phyloP scores from a whole-genome alignment of 2,888 invertebrate genomes.

The Norana najaformis region DNA sequence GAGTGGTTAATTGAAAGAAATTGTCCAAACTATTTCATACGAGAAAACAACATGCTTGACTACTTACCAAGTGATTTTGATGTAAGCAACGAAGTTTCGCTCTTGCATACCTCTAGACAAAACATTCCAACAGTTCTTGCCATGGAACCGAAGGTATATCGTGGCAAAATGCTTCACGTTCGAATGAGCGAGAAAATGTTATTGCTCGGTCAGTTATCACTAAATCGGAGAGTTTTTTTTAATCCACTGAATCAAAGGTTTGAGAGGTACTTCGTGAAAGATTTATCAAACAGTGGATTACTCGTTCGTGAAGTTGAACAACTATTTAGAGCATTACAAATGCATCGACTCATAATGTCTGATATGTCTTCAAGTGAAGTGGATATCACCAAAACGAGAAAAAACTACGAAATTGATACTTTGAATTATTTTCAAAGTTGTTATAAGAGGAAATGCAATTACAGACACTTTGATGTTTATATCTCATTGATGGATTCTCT shows the following conservation, averaged over 20 bases:
- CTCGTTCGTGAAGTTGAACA: not conserved
- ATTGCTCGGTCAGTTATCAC: not conserved
- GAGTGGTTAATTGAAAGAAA: not conserved
- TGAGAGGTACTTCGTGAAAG: not conserved
- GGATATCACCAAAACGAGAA: not conserved
- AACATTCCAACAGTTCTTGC: not conserved
- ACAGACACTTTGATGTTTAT: not conserved
- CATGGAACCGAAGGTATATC: not conserved
- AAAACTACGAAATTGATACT: not conserved
- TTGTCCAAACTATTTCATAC: conserved; percentile 19
- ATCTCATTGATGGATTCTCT: not conserved
- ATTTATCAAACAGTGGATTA: not conserved
- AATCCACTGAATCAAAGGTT: not conserved
- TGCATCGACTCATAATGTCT: not conserved
- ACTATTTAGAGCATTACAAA: not conserved
- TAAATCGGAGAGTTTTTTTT: not conserved
- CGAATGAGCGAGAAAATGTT: not conserved
- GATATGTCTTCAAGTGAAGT: not conserved
- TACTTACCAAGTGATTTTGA: not conserved
- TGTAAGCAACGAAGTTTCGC: not conserved
- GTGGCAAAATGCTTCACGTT: not conserved
- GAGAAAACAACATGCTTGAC: not conserved
- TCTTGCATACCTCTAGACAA: not conserved
- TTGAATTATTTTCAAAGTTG: not conserved
- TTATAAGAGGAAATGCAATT: not conserved